Evolutionary conservation across 2,113 vertebrate species (phyloP), one percentile per base, ranked within the genome.

Genomic region (Tragulus kanchil): DNA sequence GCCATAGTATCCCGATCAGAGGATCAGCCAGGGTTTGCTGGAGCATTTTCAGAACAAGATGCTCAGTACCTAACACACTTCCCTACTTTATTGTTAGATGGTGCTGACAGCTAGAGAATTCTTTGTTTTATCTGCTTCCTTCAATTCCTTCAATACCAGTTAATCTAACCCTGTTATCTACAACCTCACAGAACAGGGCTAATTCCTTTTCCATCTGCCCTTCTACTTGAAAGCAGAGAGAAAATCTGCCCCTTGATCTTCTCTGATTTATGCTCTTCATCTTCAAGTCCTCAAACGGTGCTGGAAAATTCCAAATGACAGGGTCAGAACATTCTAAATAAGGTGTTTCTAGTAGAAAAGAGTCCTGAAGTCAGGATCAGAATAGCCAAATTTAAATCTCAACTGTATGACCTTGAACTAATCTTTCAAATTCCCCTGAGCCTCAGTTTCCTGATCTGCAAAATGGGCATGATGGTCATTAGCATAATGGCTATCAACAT

Each of bases 351-450:
- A 25, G 5, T 90, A 67, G 12, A 45, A 48, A 84, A 58, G 52
- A 89, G n/a, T 85, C 78, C 56, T 56, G 65, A n/a, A 14, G 28
- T 50, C 54, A 64, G 5, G 7, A 1, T 36, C 42, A 89, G 12
- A 71, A 65, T 10, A 83, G 13, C 25, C 59, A 52, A 92, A 1
- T 85, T 81, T 90, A 25, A 75, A 28, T 64, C 52, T 8, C 64
- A 81, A 14, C 14, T 84, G 0, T 56, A 3, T 17, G 1, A 0
- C 6, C 93, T 96, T 87, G 16, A 92, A 82, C 3, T 26, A 15
- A 92, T 75, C 14, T 52, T 19, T 95, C 50, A 59, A 67, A 96
- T n/a, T 94, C n/a, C n/a, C 95, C 25, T 61, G 21, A 58, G 21
- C 42, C 12, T 94, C 21, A 56, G 0, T 7, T 75, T 93, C 0